phyloP scores from a whole-genome alignment of 2,888 invertebrate species.

The Iselma pallidipennis region DNA sequence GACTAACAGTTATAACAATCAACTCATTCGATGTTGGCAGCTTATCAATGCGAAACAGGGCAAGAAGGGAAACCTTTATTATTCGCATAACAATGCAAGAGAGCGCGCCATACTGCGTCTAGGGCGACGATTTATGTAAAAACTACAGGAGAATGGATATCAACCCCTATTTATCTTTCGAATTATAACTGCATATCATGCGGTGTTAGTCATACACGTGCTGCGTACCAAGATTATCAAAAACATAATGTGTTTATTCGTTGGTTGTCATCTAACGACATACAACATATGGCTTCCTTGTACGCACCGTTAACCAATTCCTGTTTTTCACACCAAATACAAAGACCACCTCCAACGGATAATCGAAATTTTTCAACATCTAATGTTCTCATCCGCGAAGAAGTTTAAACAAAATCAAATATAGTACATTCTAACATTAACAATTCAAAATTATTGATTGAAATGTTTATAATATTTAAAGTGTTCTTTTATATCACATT shows the following conservation, averaged over 20 bases:
- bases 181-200: slow-evolving; percentile 52
- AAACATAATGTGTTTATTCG: slow-evolving; percentile 47
- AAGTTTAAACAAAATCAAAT: no score
- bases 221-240: slow-evolving; percentile 42
- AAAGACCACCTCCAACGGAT: not conserved
- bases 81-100: slow-evolving; percentile 39
- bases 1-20: slow-evolving; percentile 36
- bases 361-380: not conserved
- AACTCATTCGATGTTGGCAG: slow-evolving; percentile 34
- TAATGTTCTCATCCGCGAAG: no score
- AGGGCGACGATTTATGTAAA: slow-evolving; percentile 47
- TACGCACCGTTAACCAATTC: slow-evolving; percentile 28
- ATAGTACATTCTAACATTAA: no score
- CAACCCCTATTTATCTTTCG: slow-evolving; percentile 52
- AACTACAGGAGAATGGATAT: slow-evolving; percentile 49
- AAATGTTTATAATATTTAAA: not conserved
- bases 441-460: no score
- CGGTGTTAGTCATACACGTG: slow-evolving; percentile 54
- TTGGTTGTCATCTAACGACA: slow-evolving; percentile 39
- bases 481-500: not conserved
- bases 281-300: slow-evolving; percentile 38
- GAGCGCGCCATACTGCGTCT: slow-evolving; percentile 32
- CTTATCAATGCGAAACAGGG: slow-evolving; percentile 42
- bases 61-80: slow-evolving; percentile 36
- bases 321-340: slow-evolving; percentile 14